These are phyloP conservation scores for Recurvirostra avosetta DNA, from an alignment of 2,113 vertebrate species.

Conservation along the genomic window DNA sequence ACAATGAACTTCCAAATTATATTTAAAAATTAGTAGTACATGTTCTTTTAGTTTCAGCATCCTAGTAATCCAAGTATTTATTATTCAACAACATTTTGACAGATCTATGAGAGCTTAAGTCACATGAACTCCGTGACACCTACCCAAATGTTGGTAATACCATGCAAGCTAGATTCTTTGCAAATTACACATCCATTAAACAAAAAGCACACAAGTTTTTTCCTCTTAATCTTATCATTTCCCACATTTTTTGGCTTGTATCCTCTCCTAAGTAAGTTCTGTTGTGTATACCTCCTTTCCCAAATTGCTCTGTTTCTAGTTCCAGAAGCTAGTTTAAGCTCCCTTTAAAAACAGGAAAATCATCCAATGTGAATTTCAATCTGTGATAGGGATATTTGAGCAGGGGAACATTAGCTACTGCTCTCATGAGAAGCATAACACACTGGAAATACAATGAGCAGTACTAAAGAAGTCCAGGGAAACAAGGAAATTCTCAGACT, in stretches of 20 bases:
- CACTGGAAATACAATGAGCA: background rate
- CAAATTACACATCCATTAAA: background rate
- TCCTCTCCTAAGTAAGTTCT: background rate
- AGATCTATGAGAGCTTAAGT: background rate
- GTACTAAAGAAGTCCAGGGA: background rate
- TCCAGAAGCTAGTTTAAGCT: background rate
- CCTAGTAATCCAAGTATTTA: background rate
- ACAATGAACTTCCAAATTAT: background rate
- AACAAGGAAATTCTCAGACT: constrained; percentile 21
- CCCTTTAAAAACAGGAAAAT: background rate
- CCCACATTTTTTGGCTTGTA: background rate
- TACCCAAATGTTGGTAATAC: background rate
- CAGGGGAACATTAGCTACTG: background rate
- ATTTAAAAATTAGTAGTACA: background rate
- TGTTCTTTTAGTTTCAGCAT: background rate
- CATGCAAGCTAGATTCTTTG: background rate
- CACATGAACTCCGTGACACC: background rate
- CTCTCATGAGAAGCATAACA: background rate
- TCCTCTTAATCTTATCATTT: background rate
- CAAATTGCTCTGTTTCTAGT: background rate
- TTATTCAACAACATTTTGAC: background rate
- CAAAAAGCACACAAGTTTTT: background rate
- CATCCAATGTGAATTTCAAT: background rate
- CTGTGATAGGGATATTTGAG: background rate
- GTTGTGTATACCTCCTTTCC: background rate